phyloP scores from a whole-genome alignment of 2,888 invertebrate genomes.

The Hirtodrosophila cameraria region DNA sequence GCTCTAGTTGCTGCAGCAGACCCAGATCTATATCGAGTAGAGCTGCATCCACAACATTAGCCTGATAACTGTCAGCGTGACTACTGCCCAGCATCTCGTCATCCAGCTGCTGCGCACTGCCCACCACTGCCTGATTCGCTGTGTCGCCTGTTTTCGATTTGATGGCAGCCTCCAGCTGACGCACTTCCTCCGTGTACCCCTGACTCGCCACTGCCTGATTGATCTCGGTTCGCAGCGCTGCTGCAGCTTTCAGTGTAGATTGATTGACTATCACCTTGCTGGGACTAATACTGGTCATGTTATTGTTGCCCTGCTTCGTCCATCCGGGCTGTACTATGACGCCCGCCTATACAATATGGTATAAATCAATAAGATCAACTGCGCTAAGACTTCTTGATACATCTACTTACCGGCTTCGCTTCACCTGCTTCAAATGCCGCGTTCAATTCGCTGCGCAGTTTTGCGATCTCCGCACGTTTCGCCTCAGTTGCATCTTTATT shows the following conservation, averaged over 20 bases:
- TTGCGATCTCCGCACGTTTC: slow-evolving; percentile 67
- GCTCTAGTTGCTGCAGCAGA: slow-evolving; percentile 71
- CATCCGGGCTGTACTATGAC: slow-evolving; percentile 80
- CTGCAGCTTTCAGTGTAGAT: slow-evolving; percentile 42
- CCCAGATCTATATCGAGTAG: slow-evolving; percentile 62
- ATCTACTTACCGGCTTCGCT: slow-evolving; percentile 32
- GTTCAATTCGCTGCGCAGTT: slow-evolving; percentile 75
- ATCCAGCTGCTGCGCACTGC: not conserved
- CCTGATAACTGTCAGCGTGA: slow-evolving; percentile 7
- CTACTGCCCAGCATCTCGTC: slow-evolving; percentile 49
- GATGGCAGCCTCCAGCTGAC: slow-evolving; percentile 40
- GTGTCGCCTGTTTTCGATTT: slow-evolving; percentile 4
- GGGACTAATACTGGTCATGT: slow-evolving; percentile 2
- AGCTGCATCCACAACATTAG: slow-evolving; percentile 70
- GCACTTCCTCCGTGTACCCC: slow-evolving; percentile 39
- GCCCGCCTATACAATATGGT: slow-evolving; percentile 43
- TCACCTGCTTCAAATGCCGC: slow-evolving; percentile 65
- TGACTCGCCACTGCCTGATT: slow-evolving; percentile 45
- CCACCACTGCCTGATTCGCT: not conserved
- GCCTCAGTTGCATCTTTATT: not conserved
- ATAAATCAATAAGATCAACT: not conserved
- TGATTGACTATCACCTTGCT: slow-evolving; percentile 69
- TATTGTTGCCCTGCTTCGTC: slow-evolving; percentile 51
- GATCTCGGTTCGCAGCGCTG: slow-evolving; percentile 55
- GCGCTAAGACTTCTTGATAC: fast-evolving